Conservation (phyloP, 2,888 invertebrate genomes). For the Pammene fasciana region DNA sequence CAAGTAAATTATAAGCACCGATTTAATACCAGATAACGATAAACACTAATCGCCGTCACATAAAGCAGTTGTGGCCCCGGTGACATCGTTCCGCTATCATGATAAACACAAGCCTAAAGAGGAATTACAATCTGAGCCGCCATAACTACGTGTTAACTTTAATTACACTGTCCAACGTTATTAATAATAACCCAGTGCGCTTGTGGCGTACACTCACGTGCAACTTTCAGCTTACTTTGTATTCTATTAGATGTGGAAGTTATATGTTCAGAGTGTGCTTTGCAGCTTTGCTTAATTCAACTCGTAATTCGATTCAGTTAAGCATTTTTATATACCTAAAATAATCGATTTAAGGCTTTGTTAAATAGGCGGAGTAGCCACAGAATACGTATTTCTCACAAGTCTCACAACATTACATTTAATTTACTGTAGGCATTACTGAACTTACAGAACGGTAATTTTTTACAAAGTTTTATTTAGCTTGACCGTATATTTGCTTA, state of each 20-base stretch:
- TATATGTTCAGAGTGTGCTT: no score
- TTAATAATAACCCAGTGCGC: constrained; percentile 55
- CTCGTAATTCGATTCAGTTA: no score
- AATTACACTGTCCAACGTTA: constrained; percentile 60
- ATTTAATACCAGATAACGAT: constrained; percentile 26
- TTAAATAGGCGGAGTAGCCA: no score
- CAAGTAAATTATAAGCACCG: constrained; percentile 3
- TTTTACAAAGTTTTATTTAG: no score
- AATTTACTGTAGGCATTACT: no score
- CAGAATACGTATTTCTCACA: no score
- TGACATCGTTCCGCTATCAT: constrained; percentile 47
- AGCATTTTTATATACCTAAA: no score
- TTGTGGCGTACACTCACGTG: constrained; percentile 40
- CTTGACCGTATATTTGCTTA: no score
- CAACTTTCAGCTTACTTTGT: constrained; percentile 18
- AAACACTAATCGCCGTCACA: constrained; percentile 46
- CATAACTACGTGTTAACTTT: constrained; percentile 70
- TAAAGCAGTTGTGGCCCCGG: constrained; percentile 50
- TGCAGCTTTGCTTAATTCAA: no score
- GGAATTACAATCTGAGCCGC: constrained; percentile 66
- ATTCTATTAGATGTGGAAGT: neutral
- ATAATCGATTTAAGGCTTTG: no score
- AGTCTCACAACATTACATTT: no score
- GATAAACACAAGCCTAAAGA: constrained; percentile 62
- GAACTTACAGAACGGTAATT: no score